Evolutionary conservation across 2,888 invertebrate species (phyloP), one percentile per base, ranked within the genome.

Genomic region (Eurytoma californica): DNA sequence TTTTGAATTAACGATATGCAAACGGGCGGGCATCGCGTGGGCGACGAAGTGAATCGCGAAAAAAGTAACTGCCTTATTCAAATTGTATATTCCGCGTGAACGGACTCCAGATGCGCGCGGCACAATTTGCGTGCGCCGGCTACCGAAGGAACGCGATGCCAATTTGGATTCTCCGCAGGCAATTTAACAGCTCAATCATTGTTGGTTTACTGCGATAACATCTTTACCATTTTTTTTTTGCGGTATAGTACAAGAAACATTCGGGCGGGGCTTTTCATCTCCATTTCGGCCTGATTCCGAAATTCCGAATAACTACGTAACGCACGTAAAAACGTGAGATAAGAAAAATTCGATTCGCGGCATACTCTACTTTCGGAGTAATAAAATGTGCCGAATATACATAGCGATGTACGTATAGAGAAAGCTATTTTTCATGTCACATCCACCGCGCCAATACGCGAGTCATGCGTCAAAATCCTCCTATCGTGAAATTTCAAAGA

Each of bases 111-210:
- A 20, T 49, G 14, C 49, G 30, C 16, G 55, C 14, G n/a, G 39
- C 24, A 13, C 24, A 24, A n/a, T 28, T 61, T 14, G 49, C 30
- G 55, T 60, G 28, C 30, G 51, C 28, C 28, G 61, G 49, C 30
- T 68, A 69, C 51, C 68, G 1, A 20, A 65, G 63, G 65, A 49
- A 70, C 65, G 70, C 51, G 63, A 70, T 65, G 65, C 65, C 65
- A 51, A 57, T 77, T 70, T 65, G 55, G 58, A 70, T 77, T 70
- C 69, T 51, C 20, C 49, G 47, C 69, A 63, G 49, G 28, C 70
- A 65, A 70, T 77, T 77, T 77, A 65, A 76, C 55, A 77, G 65
- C 58, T 63, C 76, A 76, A 76, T 70, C 70, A 77, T 77, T 24
- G 60, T 20, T 16, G 24, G 69, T 63, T 76, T 76, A 76, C 69